Evolutionary conservation across 2,888 invertebrate species (phyloP), one percentile per base, ranked within the genome.

Genomic region (Drosophila diplacantha): DNA sequence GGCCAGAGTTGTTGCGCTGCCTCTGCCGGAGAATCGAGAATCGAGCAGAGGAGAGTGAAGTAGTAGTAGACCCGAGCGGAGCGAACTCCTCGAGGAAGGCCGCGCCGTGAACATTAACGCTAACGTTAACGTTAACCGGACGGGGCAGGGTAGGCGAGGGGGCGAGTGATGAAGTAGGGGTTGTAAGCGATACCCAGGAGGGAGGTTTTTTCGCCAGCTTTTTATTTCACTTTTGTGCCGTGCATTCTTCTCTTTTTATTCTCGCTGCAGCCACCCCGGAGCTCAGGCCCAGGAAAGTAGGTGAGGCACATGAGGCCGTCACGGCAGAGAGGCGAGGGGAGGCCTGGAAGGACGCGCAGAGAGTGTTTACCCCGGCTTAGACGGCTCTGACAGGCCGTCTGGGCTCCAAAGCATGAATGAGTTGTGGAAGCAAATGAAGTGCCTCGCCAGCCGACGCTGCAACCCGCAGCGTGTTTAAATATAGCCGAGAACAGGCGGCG

Each of bases 381-480:
- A 73, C 70, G 69, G 72, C 75, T 63, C 75, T 64, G 62, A 47
- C 71, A 52, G 65, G 41, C 69, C 37, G 72, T 55, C 77, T 51
- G 71, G 50, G 67, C 55, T 59, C 59, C 79, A 75, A 81, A 83
- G 75, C 85, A 83, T 83, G 85, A 84, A 83, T 84, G 85, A 85
- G 84, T 84, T 82, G 80, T 73, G 83, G 58, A 82, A 83, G 83
- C 83, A 83, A 85, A 83, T 83, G 85, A 83, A 83, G 83, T 83
- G 83, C 83, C 77, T 69, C 73, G 71, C 60, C 47, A 71, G 69
- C 67, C 72, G 72, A 51, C 68, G 62, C 61, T 72, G 80, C 80
- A 83, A 75, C 75, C 83, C 75, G 71, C 81, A 80, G 74, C 78
- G 83, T 82, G 66, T 78, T 83, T 81, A 83, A 83, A 80, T 83